Evolutionary conservation across 2,888 invertebrate species (phyloP).

Genomic region (Biston stratarius): DNA sequence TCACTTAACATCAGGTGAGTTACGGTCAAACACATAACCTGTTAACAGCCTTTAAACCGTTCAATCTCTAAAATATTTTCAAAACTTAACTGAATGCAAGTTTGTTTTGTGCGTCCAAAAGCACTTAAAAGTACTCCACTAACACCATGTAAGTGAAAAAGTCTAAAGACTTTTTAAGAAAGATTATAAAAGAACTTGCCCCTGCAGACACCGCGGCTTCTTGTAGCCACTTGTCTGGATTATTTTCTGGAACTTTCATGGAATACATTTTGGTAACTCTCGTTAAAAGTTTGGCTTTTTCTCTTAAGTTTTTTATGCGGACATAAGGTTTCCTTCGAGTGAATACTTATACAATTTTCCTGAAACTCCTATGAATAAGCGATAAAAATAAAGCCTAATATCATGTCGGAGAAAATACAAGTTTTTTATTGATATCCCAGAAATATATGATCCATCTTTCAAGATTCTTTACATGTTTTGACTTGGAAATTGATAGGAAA

Average conservation of each 20-base stretch:
- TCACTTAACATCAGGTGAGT: too few species aligned
- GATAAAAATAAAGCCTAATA: slow-evolving; percentile 30
- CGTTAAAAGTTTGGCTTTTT: slow-evolving; percentile 48
- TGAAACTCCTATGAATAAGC: slow-evolving; percentile 22
- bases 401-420: slow-evolving; percentile 18
- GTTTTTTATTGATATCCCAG: slow-evolving; percentile 18
- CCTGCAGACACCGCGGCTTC: slow-evolving; percentile 18
- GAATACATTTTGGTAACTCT: slow-evolving; percentile 45
- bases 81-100: not conserved
- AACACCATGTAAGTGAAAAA: slow-evolving; percentile 30
- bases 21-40: too few species aligned
- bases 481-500: not conserved
- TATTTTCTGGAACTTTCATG: slow-evolving; percentile 34
- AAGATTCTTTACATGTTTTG: not conserved
- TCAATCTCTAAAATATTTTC: not conserved
- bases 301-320: slow-evolving; percentile 40
- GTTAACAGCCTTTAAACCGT: too few species aligned
- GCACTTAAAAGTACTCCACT: slow-evolving; percentile 6
- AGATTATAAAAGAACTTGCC: slow-evolving; percentile 31
- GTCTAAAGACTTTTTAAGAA: slow-evolving; percentile 23
- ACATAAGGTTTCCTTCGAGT: slow-evolving; percentile 33
- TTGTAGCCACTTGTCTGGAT: slow-evolving; percentile 32
- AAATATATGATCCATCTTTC: slow-evolving; percentile 4
- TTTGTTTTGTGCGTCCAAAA: not conserved
- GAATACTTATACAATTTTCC: slow-evolving; percentile 39